Evolutionary conservation across 2,113 vertebrate genomes (phyloP).

Genomic region (Thymallus thymallus): DNA sequence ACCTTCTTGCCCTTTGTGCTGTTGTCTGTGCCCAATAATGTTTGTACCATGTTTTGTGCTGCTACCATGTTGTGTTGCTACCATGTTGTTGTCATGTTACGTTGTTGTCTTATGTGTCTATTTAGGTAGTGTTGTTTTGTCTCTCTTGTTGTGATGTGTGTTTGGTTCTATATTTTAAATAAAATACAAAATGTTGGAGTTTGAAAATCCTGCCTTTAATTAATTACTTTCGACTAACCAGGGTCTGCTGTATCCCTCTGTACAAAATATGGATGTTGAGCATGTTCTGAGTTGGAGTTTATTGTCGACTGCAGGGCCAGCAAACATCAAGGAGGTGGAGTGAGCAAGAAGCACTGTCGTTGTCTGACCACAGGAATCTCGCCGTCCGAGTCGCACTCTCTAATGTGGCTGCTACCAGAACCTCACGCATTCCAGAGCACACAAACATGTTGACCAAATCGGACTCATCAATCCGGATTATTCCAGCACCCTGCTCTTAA

Average conservation of each 20-base stretch:
- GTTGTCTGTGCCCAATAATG: no score
- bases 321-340: slow-evolving; percentile 57
- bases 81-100: no score
- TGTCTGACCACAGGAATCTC: slow-evolving; percentile 75
- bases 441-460: slow-evolving; percentile 79
- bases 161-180: no score
- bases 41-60: no score
- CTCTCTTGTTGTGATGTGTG: no score
- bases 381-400: slow-evolving; percentile 58
- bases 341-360: slow-evolving; percentile 58
- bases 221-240: slow-evolving; percentile 24
- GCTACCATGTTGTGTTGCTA: no score
- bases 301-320: slow-evolving; percentile 62
- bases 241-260: slow-evolving; percentile 27
- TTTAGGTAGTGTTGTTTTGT: no score
- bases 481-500: slow-evolving; percentile 64
- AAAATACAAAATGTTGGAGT: slow-evolving; percentile 21
- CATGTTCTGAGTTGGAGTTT: slow-evolving; percentile 49
- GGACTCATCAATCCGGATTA: slow-evolving; percentile 72
- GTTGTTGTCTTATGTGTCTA: no score
- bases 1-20: no score
- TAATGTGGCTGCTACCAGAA: slow-evolving; percentile 74
- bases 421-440: slow-evolving; percentile 73
- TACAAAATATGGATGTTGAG: slow-evolving; percentile 36
- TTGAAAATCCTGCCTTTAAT: slow-evolving; percentile 36